A percentile compares a stretch with the other conserved stretches of the same genome.
These are phyloP conservation scores for Drosophila littoralis DNA, from an alignment of 1,140 invertebrate genomes.

Conservation along the genomic window DNA sequence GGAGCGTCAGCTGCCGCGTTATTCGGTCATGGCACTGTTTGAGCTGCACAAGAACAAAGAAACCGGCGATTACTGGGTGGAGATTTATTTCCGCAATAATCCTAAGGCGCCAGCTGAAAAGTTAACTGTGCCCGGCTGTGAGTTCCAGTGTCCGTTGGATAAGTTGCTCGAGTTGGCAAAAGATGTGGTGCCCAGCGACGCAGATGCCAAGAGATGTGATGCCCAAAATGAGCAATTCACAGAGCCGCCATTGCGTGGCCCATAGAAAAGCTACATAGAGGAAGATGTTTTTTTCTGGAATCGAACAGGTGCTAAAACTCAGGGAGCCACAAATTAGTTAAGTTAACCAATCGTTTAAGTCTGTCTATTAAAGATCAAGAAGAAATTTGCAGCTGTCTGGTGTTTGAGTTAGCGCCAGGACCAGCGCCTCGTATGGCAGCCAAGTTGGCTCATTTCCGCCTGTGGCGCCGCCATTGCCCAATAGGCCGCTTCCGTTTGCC, in stretches of 20 bases:
- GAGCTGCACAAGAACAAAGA: conserved; percentile 88
- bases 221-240: conserved; percentile 86
- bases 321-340: conserved; percentile 54
- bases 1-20: conserved; percentile 89
- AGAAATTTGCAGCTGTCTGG: conserved; percentile 36
- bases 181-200: conserved; percentile 85
- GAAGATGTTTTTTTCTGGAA: conserved; percentile 6
- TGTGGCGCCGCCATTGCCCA: conserved; percentile 67
- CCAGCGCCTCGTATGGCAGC: conserved; percentile 69
- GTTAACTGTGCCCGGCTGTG: conserved; percentile 87
- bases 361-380: conserved; percentile 34
- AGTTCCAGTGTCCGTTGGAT: conserved; percentile 86
- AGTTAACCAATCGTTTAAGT: conserved; percentile 32
- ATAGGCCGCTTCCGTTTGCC: conserved; percentile 62
- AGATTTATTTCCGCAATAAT: conserved; percentile 88
- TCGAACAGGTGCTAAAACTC: conserved; percentile 68
- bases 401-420: conserved; percentile 37
- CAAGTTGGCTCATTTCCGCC: conserved; percentile 78
- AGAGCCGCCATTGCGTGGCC: conserved; percentile 85
- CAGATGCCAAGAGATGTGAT: conserved; percentile 86
- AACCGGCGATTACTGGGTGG: conserved; percentile 85
- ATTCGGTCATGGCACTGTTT: conserved; percentile 89
- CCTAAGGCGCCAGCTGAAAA: conserved; percentile 85
- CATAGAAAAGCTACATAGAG: conserved; percentile 67
- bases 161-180: conserved; percentile 85